A percentile compares a stretch with the other conserved stretches of the same genome.
phyloP scores from a whole-genome alignment of 2,113 vertebrate species.

The Silurus asotus region DNA sequence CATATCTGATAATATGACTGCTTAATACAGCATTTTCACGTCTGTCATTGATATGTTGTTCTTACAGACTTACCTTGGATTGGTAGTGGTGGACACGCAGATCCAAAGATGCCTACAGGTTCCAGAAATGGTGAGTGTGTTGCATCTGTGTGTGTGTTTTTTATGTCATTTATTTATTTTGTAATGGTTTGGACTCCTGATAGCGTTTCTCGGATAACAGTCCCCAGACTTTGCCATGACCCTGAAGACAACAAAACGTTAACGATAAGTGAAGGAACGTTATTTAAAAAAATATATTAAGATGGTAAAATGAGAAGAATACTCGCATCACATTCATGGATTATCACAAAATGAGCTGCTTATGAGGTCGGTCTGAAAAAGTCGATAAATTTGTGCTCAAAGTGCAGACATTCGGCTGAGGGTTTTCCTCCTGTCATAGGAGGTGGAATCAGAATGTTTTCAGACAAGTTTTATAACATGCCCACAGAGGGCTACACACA shows the following conservation, averaged over 20 bases:
- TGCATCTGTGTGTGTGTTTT: background rate
- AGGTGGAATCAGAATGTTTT: too few species aligned
- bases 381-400: background rate
- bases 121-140: slow-evolving; percentile 45
- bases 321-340: too few species aligned
- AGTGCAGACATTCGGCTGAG: background rate
- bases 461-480: too few species aligned
- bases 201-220: background rate
- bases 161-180: background rate
- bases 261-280: background rate
- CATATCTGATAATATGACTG: too few species aligned
- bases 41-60: background rate
- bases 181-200: background rate
- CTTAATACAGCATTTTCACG: background rate
- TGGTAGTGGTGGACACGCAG: slow-evolving; percentile 31
- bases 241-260: background rate
- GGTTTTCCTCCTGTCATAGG: background rate
- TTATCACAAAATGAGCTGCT: too few species aligned
- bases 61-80: slow-evolving; percentile 16
- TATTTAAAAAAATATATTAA: background rate
- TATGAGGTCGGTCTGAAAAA: too few species aligned
- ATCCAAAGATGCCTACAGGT: slow-evolving; percentile 52
- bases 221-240: background rate
- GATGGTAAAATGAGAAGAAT: background rate
- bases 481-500: too few species aligned